These are phyloP conservation scores for Exephanes ischioxanthus DNA, from an alignment of 2,888 invertebrate species.

Conservation along the genomic window DNA sequence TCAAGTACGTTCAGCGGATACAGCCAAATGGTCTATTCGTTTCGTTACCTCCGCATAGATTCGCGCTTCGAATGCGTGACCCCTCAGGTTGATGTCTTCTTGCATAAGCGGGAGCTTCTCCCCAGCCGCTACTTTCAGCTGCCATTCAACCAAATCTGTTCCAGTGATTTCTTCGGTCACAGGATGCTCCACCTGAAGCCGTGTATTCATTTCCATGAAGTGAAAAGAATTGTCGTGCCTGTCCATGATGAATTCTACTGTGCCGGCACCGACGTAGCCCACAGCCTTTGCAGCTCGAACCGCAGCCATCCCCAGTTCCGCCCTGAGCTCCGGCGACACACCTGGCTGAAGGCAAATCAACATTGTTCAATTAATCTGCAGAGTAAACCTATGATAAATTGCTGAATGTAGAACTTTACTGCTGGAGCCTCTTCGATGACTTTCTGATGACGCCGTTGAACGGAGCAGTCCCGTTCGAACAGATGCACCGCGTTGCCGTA, in stretches of 20 bases:
- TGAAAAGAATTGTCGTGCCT: slow-evolving; percentile 94
- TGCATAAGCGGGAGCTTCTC: slow-evolving; percentile 94
- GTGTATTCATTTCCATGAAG: slow-evolving; percentile 99
- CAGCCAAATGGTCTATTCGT: background rate
- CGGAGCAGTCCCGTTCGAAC: slow-evolving; percentile 99
- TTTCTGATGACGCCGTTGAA: slow-evolving; percentile 99
- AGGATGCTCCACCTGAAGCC: slow-evolving; percentile 98
- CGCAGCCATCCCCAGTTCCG: slow-evolving; percentile 94
- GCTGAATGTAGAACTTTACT: slow-evolving; percentile 86
- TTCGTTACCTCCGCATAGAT: slow-evolving; percentile 94
- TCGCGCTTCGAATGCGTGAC: slow-evolving; percentile 98
- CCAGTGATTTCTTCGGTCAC: slow-evolving; percentile 99
- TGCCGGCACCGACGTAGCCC: slow-evolving; percentile 98
- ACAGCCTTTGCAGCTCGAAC: slow-evolving; percentile 98
- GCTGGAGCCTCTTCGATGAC: slow-evolving; percentile 99
- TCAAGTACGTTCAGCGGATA: background rate
- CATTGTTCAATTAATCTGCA: background rate
- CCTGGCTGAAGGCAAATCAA: slow-evolving; percentile 89
- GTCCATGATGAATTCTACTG: slow-evolving; percentile 99
- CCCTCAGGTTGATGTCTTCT: slow-evolving; percentile 90
- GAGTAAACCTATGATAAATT: slow-evolving; percentile 3
- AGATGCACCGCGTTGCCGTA: slow-evolving; percentile 97
- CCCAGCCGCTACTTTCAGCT: slow-evolving; percentile 95
- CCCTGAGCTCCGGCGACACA: slow-evolving; percentile 91
- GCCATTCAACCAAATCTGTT: slow-evolving; percentile 99